These are phyloP conservation scores for Tipula confusa DNA, from an alignment of 2,888 invertebrate species.

Conservation along the genomic window DNA sequence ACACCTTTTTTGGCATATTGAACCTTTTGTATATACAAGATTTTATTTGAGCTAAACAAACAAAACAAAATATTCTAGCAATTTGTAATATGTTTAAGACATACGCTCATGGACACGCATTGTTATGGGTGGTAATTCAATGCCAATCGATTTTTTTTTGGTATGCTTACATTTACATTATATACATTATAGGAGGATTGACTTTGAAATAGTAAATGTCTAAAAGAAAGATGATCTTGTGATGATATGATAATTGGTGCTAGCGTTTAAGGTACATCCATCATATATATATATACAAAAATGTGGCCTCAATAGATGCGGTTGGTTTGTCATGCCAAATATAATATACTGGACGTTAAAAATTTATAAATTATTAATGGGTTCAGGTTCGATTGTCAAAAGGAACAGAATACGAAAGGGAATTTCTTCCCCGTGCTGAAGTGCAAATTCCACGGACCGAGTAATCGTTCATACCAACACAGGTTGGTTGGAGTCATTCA, in stretches of 20 bases:
- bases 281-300: too few species aligned
- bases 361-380: too few species aligned
- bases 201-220: not conserved
- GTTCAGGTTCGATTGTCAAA: too few species aligned
- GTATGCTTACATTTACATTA: not conserved
- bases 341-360: too few species aligned
- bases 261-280: not conserved
- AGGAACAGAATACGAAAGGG: too few species aligned
- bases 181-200: not conserved
- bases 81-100: not conserved
- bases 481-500: too few species aligned
- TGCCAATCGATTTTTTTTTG: not conserved
- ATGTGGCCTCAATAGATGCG: too few species aligned
- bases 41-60: not conserved
- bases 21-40: not conserved
- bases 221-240: not conserved
- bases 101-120: not conserved
- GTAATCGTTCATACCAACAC: too few species aligned
- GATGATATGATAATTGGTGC: not conserved
- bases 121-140: not conserved
- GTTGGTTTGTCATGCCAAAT: too few species aligned
- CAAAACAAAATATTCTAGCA: not conserved
- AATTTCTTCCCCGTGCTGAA: too few species aligned
- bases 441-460: too few species aligned
- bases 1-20: conserved; percentile 20